Conservation (phyloP, 2,113 vertebrate genomes). For the Hemiprocne comata region DNA sequence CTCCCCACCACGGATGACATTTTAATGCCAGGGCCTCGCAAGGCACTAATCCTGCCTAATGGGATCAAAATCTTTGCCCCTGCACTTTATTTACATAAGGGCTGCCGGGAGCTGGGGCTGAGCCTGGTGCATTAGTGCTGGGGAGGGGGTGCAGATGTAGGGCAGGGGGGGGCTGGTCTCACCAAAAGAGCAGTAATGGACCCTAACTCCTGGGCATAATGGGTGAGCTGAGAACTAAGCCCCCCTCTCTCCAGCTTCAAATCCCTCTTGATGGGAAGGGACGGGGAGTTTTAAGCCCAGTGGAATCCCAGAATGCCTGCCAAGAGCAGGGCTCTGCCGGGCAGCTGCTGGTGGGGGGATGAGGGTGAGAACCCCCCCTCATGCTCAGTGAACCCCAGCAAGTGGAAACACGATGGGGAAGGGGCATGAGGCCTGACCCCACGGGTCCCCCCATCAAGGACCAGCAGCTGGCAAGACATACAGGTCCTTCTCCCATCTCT, state of each 20-base stretch:
- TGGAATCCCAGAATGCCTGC: constrained; percentile 46
- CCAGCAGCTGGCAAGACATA: background rate
- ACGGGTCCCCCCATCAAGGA: rapidly evolving
- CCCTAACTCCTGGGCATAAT: background rate
- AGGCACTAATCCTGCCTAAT: constrained; percentile 70
- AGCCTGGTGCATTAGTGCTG: background rate
- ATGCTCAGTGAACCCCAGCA: rapidly evolving
- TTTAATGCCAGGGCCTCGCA: background rate
- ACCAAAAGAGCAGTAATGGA: background rate
- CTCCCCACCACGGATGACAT: background rate
- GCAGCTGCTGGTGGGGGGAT: background rate
- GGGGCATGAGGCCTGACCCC: rapidly evolving
- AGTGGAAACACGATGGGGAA: rapidly evolving
- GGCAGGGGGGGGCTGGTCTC: background rate
- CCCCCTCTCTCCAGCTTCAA: background rate
- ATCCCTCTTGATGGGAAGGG: constrained; percentile 70
- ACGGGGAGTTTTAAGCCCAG: background rate
- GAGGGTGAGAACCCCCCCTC: background rate
- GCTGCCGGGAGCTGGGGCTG: background rate
- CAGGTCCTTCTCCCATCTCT: background rate
- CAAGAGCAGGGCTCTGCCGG: background rate
- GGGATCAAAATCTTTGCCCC: constrained; percentile 60
- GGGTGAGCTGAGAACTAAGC: background rate
- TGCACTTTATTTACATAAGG: constrained; percentile 67
- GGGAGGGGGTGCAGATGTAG: background rate